phyloP scores from a whole-genome alignment of 2,888 invertebrate species.

The Acrobasis consociella region DNA sequence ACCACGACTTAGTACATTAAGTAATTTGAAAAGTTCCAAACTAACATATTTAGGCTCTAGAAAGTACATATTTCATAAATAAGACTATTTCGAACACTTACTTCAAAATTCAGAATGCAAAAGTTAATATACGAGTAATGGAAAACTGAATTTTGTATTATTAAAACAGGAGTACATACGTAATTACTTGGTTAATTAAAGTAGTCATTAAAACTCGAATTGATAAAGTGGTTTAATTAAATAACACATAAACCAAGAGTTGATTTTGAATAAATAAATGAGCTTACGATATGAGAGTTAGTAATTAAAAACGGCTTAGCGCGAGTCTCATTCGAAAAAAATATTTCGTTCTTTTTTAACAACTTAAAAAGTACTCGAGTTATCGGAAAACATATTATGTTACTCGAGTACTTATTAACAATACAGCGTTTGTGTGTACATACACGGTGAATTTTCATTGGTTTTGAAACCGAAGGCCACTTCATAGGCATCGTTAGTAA shows the following conservation, averaged over 20 bases:
- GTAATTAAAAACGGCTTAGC: too few relatives aligned
- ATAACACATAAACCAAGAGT: not conserved
- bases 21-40: constrained; percentile 11
- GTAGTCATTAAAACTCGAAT: not conserved
- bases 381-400: too few relatives aligned
- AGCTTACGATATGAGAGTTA: too few relatives aligned
- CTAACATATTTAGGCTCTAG: not conserved
- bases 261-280: too few relatives aligned
- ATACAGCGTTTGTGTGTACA: too few relatives aligned
- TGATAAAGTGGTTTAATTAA: not conserved
- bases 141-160: not conserved
- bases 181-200: not conserved
- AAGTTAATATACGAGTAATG: not conserved
- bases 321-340: too few relatives aligned
- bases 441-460: too few relatives aligned
- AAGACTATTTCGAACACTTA: not conserved
- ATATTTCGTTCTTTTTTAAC: too few relatives aligned
- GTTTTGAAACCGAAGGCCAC: too few relatives aligned
- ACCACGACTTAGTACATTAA: not conserved
- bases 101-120: not conserved
- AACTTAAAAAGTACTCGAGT: too few relatives aligned
- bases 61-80: not conserved
- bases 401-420: too few relatives aligned
- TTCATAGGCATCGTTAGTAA: too few relatives aligned
- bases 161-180: not conserved